Conservation (phyloP, 92 coral and sea anemone species). For the Siderastrea radians region DNA sequence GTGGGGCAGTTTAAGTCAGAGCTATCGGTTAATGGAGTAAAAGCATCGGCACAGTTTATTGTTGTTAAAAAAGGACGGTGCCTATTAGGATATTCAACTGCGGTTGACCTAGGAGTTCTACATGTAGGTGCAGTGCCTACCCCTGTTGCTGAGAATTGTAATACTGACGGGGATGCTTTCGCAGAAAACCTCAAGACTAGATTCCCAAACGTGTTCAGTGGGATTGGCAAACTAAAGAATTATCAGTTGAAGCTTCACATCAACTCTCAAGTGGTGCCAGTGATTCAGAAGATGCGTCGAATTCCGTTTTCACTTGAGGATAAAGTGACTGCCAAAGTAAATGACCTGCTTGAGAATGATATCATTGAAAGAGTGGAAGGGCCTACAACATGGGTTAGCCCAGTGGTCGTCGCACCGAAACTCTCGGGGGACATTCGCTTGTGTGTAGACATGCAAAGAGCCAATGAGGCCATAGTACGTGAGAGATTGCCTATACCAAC, state of each 20-base stretch:
- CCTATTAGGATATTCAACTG: constrained; percentile 57
- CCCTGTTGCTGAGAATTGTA: constrained; percentile 29
- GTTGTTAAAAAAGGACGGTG: constrained; percentile 72
- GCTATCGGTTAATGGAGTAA: constrained; percentile 12
- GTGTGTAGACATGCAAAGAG: constrained; percentile 48
- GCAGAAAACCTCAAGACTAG: constrained; percentile 38
- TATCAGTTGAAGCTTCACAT: constrained; percentile 62
- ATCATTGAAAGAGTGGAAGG: constrained; percentile 55
- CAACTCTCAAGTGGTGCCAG: constrained; percentile 47
- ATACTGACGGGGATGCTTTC: constrained; percentile 30
- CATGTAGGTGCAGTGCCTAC: constrained; percentile 56
- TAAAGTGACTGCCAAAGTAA: constrained; percentile 67
- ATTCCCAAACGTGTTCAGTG: constrained; percentile 65
- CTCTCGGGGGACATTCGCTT: constrained; percentile 34
- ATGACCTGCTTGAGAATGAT: constrained; percentile 61
- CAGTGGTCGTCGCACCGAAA: constrained; percentile 36
- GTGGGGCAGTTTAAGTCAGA: constrained; percentile 66
- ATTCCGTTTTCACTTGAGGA: constrained; percentile 49
- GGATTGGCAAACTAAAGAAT: constrained; percentile 72
- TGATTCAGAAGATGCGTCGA: constrained; percentile 67
- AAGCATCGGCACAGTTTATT: constrained; percentile 36
- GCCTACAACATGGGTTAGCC: constrained; percentile 46
- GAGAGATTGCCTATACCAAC: constrained; percentile 56
- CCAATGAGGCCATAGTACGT: constrained; percentile 33
- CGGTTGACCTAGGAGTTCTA: constrained; percentile 64